Percentiles rank a stretch among this genome's conserved stretches.
phyloP scores from a whole-genome alignment of 2,888 invertebrate genomes.

The Leptinotarsa tumamoca region DNA sequence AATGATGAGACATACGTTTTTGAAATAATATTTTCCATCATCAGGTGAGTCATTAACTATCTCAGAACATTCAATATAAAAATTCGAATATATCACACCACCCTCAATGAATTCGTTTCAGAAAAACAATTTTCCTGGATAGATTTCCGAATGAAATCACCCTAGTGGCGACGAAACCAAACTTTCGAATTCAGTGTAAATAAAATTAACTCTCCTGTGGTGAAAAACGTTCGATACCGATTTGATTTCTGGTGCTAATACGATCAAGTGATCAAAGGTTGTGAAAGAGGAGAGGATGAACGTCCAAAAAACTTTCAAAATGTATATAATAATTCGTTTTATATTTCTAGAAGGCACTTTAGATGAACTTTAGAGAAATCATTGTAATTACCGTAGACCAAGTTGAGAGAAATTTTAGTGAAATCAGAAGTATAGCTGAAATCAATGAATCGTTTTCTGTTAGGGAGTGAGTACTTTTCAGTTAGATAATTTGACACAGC shows the following conservation, averaged over 20 bases:
- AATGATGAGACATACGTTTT: no score
- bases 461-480: no score
- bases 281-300: constrained; percentile 44
- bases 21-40: no score
- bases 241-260: constrained; percentile 51
- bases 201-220: constrained; percentile 28
- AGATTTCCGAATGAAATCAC: background rate
- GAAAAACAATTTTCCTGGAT: background rate
- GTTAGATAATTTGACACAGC: no score
- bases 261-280: constrained; percentile 38
- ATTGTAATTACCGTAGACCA: constrained; percentile 52
- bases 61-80: background rate
- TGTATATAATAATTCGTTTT: constrained; percentile 55
- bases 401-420: background rate
- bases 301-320: constrained; percentile 40
- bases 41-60: no score
- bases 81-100: background rate
- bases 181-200: constrained; percentile 34
- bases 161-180: no score
- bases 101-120: background rate
- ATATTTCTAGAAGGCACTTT: constrained; percentile 53
- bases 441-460: no score
- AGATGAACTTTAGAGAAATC: constrained; percentile 51
- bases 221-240: constrained; percentile 30
- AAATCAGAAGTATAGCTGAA: background rate